Evolutionary conservation across 2,888 invertebrate species (phyloP).

Genomic region (Atherix ibis): DNA sequence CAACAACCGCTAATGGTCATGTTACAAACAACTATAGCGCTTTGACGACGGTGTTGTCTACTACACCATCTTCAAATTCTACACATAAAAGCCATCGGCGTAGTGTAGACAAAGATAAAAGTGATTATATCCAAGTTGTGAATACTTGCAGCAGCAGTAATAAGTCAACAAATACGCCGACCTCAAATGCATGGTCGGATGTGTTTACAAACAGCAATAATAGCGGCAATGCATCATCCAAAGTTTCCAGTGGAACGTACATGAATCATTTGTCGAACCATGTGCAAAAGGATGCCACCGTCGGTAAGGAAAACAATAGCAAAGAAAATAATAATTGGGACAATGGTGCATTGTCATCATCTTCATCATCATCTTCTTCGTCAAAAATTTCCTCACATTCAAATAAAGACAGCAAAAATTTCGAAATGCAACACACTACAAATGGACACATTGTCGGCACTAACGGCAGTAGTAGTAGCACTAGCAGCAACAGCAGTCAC

Average conservation of each 20-base stretch:
- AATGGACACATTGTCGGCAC: not conserved
- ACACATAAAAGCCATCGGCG: constrained; percentile 24
- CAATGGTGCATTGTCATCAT: constrained; percentile 5
- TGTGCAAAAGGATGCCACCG: constrained; percentile 1
- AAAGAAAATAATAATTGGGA: constrained; percentile 11
- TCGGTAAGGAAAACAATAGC: constrained; percentile 1
- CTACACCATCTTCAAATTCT: no score
- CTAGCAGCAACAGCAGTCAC: constrained; percentile 2
- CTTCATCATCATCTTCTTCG: constrained; percentile 7
- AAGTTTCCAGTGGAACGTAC: constrained; percentile 1
- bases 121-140: not conserved
- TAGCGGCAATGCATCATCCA: not conserved
- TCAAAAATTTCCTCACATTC: constrained; percentile 5
- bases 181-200: constrained; percentile 15
- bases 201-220: constrained; percentile 19
- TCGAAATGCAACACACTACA: constrained; percentile 4
- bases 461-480: constrained; percentile 1
- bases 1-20: constrained; percentile 15
- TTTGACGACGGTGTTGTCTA: constrained; percentile 21
- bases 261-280: constrained; percentile 5
- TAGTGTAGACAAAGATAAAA: constrained; percentile 29
- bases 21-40: constrained; percentile 13
- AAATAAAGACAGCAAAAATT: constrained; percentile 6
- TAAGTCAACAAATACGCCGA: constrained; percentile 7
- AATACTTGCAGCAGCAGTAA: not conserved